Percentiles rank a stretch among this genome's conserved stretches.
Conservation (phyloP, 2,797 vertebrate species). For the Mastacembelus armatus region DNA sequence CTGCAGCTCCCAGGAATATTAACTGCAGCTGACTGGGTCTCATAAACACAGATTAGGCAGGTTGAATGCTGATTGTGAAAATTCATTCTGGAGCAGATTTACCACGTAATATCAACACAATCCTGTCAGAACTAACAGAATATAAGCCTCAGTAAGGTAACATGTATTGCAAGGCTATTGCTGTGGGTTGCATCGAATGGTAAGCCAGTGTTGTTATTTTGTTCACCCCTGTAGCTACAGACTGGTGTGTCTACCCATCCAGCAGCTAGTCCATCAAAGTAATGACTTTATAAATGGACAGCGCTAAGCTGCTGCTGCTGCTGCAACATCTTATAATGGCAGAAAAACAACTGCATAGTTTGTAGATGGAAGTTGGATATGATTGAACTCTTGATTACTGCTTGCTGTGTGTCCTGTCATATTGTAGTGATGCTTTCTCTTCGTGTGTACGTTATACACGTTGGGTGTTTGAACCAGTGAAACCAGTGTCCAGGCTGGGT, state of each 20-base stretch:
- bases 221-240: slow-evolving; percentile 23
- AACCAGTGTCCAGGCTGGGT: background rate
- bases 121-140: slow-evolving; percentile 2
- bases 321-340: background rate
- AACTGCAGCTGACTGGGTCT: background rate
- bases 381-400: slow-evolving; percentile 27
- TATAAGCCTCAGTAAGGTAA: slow-evolving; percentile 12
- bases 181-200: slow-evolving; percentile 36
- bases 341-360: slow-evolving; percentile 10
- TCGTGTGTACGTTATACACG: no score
- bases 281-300: slow-evolving; percentile 31
- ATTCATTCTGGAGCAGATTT: no score
- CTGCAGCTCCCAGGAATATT: no score
- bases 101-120: no score
- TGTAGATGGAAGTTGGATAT: background rate
- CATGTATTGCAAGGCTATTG: slow-evolving; percentile 33
- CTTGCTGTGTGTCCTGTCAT: background rate
- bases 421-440: background rate
- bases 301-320: slow-evolving; percentile 14
- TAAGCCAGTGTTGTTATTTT: slow-evolving; percentile 35
- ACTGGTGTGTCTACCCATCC: background rate
- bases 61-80: background rate
- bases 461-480: no score
- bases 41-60: background rate
- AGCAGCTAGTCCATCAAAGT: slow-evolving; percentile 26